Percentiles rank a stretch among this genome's conserved stretches.
Evolutionary conservation across 2,888 invertebrate genomes (phyloP).

Genomic region (Drosophila mercatorum): DNA sequence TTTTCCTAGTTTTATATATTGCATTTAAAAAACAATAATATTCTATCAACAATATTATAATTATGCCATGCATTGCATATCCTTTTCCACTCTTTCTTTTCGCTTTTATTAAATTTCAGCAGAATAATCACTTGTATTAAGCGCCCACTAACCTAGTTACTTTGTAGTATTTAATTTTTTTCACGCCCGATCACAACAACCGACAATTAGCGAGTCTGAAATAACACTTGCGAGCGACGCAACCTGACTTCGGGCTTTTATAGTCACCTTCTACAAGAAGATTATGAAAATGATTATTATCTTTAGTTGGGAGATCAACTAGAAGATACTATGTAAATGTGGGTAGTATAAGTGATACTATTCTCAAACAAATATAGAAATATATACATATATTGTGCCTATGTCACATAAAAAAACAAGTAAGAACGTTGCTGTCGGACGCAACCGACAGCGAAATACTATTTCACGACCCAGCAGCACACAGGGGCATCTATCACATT

Average conservation of each 20-base stretch:
- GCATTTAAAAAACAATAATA: no score
- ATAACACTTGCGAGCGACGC: constrained; percentile 22
- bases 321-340: background rate
- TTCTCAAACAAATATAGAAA: background rate
- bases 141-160: constrained; percentile 10
- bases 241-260: constrained; percentile 1
- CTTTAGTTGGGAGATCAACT: background rate
- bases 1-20: no score
- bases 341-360: background rate
- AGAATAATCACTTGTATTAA: no score
- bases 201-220: constrained; percentile 32
- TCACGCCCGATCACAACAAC: background rate
- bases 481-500: no score
- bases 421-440: no score
- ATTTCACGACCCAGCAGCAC: no score
- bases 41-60: no score
- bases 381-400: background rate
- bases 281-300: background rate
- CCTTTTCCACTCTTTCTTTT: background rate
- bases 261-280: background rate
- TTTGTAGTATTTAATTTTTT: background rate
- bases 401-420: background rate
- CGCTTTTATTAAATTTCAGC: background rate
- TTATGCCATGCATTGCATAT: background rate
- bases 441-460: no score